A percentile compares a stretch with the other conserved stretches of the same genome.
Evolutionary conservation across 53 echinoderm and acorn worm species (phyloP).

Genomic region (Henricia sp.): DNA sequence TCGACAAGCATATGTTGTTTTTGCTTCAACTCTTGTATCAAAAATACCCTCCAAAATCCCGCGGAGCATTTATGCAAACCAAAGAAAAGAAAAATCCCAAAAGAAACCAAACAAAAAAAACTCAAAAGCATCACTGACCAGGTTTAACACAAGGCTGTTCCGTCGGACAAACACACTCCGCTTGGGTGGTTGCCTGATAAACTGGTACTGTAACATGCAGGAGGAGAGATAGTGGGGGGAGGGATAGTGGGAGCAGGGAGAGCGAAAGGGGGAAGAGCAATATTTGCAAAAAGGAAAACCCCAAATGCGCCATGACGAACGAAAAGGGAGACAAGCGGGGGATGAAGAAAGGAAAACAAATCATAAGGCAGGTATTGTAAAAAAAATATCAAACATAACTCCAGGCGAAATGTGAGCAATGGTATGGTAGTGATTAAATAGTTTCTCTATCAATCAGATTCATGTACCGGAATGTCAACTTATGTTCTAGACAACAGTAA

Average conservation of each 20-base stretch:
- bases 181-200: slow-evolving; percentile 69
- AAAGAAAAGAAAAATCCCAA: neutral
- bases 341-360: slow-evolving; percentile 26
- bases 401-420: neutral
- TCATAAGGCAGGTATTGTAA: slow-evolving; percentile 53
- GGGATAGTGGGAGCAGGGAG: slow-evolving; percentile 17
- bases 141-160: slow-evolving; percentile 56
- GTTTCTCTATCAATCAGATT: too few relatives aligned
- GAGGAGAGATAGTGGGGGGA: slow-evolving; percentile 41
- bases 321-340: neutral
- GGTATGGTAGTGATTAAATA: too few relatives aligned
- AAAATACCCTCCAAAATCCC: neutral
- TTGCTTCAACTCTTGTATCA: neutral
- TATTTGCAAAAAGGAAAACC: neutral
- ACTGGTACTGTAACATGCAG: slow-evolving; percentile 66
- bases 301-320: slow-evolving; percentile 21
- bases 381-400: slow-evolving; percentile 4
- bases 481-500: too few relatives aligned
- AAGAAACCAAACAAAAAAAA: slow-evolving; percentile 27
- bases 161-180: slow-evolving; percentile 71
- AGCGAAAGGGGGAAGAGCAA: neutral
- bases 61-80: slow-evolving; percentile 37
- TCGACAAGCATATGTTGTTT: slow-evolving; percentile 12
- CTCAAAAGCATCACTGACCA: slow-evolving; percentile 60
- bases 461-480: neutral